Evolutionary conservation across 2,888 invertebrate species (phyloP), one percentile per base, ranked within the genome.

Genomic region (Platynereis dumerilii): DNA sequence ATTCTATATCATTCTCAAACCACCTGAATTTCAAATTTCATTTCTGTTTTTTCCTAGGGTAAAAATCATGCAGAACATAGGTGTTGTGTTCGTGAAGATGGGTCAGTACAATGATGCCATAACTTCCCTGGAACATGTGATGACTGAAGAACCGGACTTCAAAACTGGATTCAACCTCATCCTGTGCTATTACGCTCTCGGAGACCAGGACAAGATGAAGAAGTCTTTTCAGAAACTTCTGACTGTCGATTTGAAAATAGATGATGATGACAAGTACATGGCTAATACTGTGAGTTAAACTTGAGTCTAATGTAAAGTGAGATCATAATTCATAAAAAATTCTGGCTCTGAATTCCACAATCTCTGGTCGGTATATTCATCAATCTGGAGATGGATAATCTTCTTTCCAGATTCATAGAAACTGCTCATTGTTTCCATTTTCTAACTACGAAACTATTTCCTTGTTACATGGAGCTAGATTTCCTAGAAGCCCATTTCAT

Each of bases 61-160:
- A 77, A 96, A 95, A 86, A 95, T 99, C 72, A 96, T 97, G 90
- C 96, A 97, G 85, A 99, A 99, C 81, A 98, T 99, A 78, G 95
- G 94, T 0, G 89, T 96, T 69, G 88, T 96, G 27, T 92, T 98
- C 80, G 93, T 98, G 27, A 92, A 93, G 80, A 93, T 97, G 92
- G 94, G 94, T 29, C 95, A 96, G 83, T 95, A 95, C 84, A 92
- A 92, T 60, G 98, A 99, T 83, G 98, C 99, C 0, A 92, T 96
- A 55, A 92, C 93, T 2, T 95, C 94, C 77, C 95, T 99, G 84
- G 98, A 99, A 82, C 96, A 95, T 84, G 96, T 98, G 66, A 96
- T 99, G 94, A 92, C 93, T 61, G 97, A 98, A 83, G 91, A 92
- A 75, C 91, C 96, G 0, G 93, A 94, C 81, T 92, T 93, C 79